Base-by-base conservation (phyloP, 2,113 vertebrate species). In the Cyprinus carpio region DNA sequence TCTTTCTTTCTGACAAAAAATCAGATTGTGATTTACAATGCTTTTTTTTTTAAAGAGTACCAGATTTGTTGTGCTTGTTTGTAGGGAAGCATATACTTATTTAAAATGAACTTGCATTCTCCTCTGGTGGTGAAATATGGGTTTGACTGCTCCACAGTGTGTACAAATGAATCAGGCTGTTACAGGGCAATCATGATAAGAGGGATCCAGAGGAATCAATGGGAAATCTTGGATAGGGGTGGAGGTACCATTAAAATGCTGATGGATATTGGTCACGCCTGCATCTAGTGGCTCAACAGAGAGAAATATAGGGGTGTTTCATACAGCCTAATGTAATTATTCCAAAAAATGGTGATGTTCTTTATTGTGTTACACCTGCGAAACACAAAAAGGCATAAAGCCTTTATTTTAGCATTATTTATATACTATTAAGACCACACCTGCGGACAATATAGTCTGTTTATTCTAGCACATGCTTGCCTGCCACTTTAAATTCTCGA, bases 161-260 rank as follows among this genome's bases (percentile, higher is more conserved):
- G 20, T 88, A 74, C 43, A 54, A 82, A 71, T 75, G 81, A 88
- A 69, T 83, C 81, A 81, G 69, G 82, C 85, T 84, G 75, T 83
- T 54, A 49, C 74, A 71, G 60, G 82, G 82, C 62, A 87, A 85
- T 82, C 82, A 74, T 88, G 82, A 82, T 87, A 88, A 84, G 85
- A 80, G 46, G 54, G 43, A 75, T 82, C 80, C 54, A 72, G 13
- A 77, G 75, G 67, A 83, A 81, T 64, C 25, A 56, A 87, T 78
- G 54, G 77, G 74, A 40, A 34, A 64, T 82, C 69, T 75, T 37
- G 74, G 83, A 78, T 85, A 74, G 75, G 81, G 82, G 85, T 20
- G 76, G 77, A 87, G 72, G 75, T 82, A 69, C 82, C 58, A 65
- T 75, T 62, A 82, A 82, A 49, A 34, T 54, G 71, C 69, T 65